Percentiles rank a stretch among this genome's conserved stretches.
These are phyloP conservation scores for Empidonax traillii DNA, from an alignment of 2,113 vertebrate species.

Conservation along the genomic window DNA sequence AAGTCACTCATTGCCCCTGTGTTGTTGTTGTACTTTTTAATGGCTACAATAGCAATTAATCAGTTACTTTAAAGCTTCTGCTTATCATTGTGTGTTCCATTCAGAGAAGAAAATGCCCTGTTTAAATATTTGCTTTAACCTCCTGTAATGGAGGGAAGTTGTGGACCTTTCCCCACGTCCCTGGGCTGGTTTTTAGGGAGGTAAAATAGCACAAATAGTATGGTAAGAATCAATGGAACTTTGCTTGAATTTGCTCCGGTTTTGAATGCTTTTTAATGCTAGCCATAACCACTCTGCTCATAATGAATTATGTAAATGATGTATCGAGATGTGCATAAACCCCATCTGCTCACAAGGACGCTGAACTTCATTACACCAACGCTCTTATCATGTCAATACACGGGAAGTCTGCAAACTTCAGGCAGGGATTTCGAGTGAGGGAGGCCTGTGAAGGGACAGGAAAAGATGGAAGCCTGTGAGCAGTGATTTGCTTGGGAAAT, in stretches of 20 bases:
- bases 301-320: neutral
- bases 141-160: neutral
- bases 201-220: neutral
- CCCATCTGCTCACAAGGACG: neutral
- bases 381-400: neutral
- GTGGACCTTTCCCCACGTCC: neutral
- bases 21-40: neutral
- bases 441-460: neutral
- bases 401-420: neutral
- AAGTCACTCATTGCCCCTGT: neutral
- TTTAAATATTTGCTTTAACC: neutral
- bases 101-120: neutral
- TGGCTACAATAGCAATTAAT: neutral
- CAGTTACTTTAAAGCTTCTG: neutral
- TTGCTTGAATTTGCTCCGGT: neutral
- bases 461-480: neutral
- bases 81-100: neutral
- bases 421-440: neutral
- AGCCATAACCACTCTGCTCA: neutral
- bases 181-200: neutral
- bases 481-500: slow-evolving; percentile 12
- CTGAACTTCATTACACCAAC: neutral
- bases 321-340: neutral
- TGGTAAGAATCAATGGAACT: neutral
- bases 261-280: neutral